phyloP scores from a whole-genome alignment of 2,797 vertebrate genomes.

The Anableps anableps region DNA sequence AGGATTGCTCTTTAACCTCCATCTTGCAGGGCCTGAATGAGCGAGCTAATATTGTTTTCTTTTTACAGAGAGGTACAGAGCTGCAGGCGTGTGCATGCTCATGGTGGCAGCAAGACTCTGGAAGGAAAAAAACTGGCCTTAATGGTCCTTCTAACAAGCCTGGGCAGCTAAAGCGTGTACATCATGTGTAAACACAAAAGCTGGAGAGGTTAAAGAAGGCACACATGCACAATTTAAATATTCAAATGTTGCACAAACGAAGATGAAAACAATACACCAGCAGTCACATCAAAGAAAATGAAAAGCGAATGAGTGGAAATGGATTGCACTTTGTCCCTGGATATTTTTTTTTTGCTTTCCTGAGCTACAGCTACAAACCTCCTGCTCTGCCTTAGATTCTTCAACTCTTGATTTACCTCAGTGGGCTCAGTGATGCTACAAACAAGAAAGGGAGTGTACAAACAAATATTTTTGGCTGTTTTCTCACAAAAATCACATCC shows the following conservation, averaged over 20 bases:
- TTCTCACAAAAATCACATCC: neutral
- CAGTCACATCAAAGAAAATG: constrained; percentile 22
- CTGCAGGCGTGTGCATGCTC: constrained; percentile 16
- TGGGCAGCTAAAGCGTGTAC: constrained; percentile 23
- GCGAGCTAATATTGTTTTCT: neutral
- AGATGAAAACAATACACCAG: constrained; percentile 37
- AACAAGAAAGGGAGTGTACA: constrained; percentile 16
- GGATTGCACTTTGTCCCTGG: constrained; percentile 82
- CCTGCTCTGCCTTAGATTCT: constrained; percentile 30
- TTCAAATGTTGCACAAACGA: constrained; percentile 24
- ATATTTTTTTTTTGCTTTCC: constrained; percentile 57
- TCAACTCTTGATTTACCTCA: constrained; percentile 39
- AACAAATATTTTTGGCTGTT: constrained; percentile 22
- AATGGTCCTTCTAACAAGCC: constrained; percentile 17
- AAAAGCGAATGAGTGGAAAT: constrained; percentile 27
- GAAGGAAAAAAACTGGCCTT: constrained; percentile 41
- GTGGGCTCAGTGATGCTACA: constrained; percentile 23
- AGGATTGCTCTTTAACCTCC: constrained; percentile 5
- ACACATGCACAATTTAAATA: constrained; percentile 32
- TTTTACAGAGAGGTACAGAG: constrained; percentile 2
- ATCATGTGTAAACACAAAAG: constrained; percentile 26
- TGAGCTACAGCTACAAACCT: constrained; percentile 57
- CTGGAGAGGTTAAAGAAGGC: constrained; percentile 34
- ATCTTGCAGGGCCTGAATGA: neutral
- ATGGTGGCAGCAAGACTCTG: constrained; percentile 7